phyloP scores from a whole-genome alignment of 2,797 vertebrate genomes.

The Chloroceryle amazona region DNA sequence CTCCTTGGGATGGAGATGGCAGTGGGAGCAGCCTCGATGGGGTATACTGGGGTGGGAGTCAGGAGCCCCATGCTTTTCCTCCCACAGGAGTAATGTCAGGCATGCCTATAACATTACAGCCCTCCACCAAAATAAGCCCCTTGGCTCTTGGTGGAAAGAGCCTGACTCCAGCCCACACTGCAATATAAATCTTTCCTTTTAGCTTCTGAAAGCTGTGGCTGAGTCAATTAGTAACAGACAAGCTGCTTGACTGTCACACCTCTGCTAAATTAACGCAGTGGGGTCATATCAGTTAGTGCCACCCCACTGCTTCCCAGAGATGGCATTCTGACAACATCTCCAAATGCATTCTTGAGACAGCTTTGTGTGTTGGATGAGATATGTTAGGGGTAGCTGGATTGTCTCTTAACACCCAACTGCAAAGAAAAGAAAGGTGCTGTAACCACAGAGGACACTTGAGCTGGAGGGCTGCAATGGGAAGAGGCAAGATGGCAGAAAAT shows the following conservation, averaged over 20 bases:
- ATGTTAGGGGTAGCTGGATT: not conserved
- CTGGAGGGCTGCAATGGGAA: not conserved
- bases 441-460: not conserved
- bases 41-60: fast-evolving
- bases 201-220: not conserved
- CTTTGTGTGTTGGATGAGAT: not conserved
- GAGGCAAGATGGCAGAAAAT: not conserved
- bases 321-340: not conserved
- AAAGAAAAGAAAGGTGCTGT: not conserved
- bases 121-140: not conserved
- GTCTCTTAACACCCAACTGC: not conserved
- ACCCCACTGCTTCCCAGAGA: not conserved
- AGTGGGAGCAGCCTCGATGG: not conserved
- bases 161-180: not conserved
- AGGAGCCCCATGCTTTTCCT: not conserved
- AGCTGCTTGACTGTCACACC: not conserved
- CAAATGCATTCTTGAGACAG: not conserved
- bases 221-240: not conserved
- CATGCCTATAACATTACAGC: not conserved
- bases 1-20: not conserved
- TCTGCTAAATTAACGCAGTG: not conserved
- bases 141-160: not conserved
- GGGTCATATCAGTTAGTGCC: not conserved
- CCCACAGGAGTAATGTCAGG: fast-evolving
- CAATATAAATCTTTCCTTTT: not conserved